Conservation (phyloP, 1,140 invertebrate species). For the Drosophila bocqueti region DNA sequence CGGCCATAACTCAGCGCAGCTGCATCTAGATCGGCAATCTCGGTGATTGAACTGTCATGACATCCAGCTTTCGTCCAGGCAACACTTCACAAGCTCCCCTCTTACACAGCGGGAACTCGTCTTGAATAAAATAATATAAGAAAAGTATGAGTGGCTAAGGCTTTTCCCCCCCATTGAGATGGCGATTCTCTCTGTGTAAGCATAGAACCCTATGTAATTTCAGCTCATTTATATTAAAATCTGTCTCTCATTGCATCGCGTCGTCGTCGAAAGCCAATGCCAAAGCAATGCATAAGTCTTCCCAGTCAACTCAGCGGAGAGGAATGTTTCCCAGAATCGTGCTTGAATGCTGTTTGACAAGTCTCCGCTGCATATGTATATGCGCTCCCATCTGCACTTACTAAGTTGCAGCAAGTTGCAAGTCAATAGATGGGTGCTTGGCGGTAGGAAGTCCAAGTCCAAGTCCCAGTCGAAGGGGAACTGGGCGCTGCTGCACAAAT, state of each 20-base stretch:
- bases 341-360: constrained; percentile 84
- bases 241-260: constrained; percentile 42
- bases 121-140: background rate
- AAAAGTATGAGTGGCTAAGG: no score
- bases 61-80: constrained; percentile 57
- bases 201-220: constrained; percentile 61
- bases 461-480: background rate
- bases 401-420: constrained; percentile 82
- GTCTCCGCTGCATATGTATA: constrained; percentile 29
- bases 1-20: constrained; percentile 50
- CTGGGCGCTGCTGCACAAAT: constrained; percentile 63
- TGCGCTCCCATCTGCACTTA: constrained; percentile 41
- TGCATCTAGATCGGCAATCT: constrained; percentile 60
- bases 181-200: constrained; percentile 1
- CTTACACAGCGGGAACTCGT: background rate
- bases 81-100: constrained; percentile 45
- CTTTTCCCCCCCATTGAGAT: background rate
- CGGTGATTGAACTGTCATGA: constrained; percentile 75
- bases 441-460: constrained; percentile 1
- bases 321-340: constrained; percentile 84
- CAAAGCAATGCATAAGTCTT: constrained; percentile 62
- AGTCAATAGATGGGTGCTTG: constrained; percentile 61
- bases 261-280: constrained; percentile 6
- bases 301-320: constrained; percentile 60
- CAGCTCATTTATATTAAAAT: constrained; percentile 74